These are phyloP conservation scores for Gnathonemus echidnorhynchus DNA, from an alignment of 2,113 vertebrate species.

Conservation along the genomic window DNA sequence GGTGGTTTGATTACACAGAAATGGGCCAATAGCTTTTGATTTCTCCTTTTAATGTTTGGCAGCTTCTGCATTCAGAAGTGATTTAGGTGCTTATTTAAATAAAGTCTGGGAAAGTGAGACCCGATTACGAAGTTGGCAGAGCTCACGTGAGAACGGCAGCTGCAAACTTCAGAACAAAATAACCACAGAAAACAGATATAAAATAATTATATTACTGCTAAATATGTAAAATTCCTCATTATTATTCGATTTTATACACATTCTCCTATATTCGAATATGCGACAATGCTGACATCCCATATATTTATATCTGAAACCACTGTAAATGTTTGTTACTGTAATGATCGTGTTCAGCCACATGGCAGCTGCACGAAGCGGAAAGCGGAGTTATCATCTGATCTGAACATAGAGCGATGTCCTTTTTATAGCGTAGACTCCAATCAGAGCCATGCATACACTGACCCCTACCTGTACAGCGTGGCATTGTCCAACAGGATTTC, in stretches of 20 bases:
- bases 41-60: too few relatives aligned
- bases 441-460: not conserved
- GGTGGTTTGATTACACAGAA: too few relatives aligned
- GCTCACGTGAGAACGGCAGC: not conserved
- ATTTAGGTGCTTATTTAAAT: too few relatives aligned
- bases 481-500: constrained; percentile 69
- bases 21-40: too few relatives aligned
- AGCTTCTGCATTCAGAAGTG: too few relatives aligned
- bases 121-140: too few relatives aligned
- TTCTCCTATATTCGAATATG: not conserved
- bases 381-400: not conserved
- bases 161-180: not conserved
- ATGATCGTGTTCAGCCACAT: not conserved
- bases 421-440: not conserved
- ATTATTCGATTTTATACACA: not conserved
- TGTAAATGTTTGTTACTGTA: not conserved
- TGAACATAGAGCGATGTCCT: not conserved
- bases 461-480: constrained; percentile 59
- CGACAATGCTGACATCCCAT: not conserved
- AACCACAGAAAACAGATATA: not conserved
- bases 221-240: not conserved
- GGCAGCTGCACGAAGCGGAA: not conserved
- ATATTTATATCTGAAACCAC: not conserved
- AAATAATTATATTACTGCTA: not conserved
- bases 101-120: too few relatives aligned